Evolutionary conservation across 2,797 vertebrate genomes (phyloP).

Genomic region (Xenops minutus): DNA sequence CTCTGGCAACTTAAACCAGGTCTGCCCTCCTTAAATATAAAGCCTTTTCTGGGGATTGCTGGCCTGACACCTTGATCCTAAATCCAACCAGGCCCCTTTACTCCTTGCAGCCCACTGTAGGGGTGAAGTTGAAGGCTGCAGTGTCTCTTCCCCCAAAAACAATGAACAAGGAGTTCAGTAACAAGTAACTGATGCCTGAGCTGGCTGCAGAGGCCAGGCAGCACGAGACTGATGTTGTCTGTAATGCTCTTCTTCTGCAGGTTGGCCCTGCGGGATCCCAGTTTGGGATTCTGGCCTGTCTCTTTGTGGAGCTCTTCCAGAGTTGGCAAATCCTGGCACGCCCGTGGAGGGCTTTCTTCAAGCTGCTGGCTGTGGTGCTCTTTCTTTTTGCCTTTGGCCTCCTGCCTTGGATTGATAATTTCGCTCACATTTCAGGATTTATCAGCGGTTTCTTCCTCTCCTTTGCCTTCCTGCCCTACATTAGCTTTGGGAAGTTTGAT

Average conservation of each 20-base stretch:
- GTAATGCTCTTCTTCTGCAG: slow-evolving; percentile 66
- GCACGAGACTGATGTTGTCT: not conserved
- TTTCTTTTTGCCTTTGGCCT: slow-evolving; percentile 95
- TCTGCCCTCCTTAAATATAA: not conserved
- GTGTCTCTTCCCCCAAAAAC: not conserved
- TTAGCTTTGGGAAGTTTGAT: slow-evolving; percentile 96
- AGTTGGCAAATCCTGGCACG: slow-evolving; percentile 98
- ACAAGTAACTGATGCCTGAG: not conserved
- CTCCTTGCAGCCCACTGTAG: not conserved
- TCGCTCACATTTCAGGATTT: slow-evolving; percentile 95
- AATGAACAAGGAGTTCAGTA: not conserved
- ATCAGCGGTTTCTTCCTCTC: slow-evolving; percentile 96
- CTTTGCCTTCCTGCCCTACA: slow-evolving; percentile 96
- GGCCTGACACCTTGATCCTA: not conserved
- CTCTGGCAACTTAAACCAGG: not conserved
- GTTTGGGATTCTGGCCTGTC: slow-evolving; percentile 96
- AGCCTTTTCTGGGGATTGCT: not conserved
- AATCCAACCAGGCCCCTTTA: not conserved
- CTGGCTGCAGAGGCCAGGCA: not conserved
- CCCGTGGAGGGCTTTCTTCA: slow-evolving; percentile 95
- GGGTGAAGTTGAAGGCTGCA: not conserved
- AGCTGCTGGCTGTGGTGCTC: slow-evolving; percentile 92
- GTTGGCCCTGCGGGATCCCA: slow-evolving; percentile 96
- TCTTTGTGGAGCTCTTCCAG: slow-evolving; percentile 98
- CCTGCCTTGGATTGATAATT: slow-evolving; percentile 98